These are phyloP conservation scores for Steatornis caripensis DNA, from an alignment of 2,113 vertebrate species.

Conservation along the genomic window DNA sequence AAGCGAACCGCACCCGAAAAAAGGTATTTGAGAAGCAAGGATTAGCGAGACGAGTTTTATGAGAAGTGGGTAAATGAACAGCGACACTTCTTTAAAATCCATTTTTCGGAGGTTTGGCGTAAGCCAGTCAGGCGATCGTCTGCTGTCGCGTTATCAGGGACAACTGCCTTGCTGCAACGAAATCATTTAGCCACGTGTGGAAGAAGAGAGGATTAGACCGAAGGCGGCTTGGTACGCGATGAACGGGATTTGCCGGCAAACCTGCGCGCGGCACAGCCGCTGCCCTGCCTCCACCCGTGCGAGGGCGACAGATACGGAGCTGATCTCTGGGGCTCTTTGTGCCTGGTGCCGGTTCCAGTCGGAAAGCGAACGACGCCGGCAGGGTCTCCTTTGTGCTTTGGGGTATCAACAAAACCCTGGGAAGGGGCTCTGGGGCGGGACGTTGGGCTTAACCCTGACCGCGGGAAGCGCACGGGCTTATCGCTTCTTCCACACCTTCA, in stretches of 20 bases:
- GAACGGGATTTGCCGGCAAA: constrained; percentile 17
- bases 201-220: constrained; percentile 8
- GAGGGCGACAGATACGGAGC: accelerated
- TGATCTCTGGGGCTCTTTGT: background rate
- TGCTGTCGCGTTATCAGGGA: background rate
- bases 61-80: background rate
- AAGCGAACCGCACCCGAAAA: background rate
- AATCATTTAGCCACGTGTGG: background rate
- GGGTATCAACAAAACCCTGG: background rate
- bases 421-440: background rate
- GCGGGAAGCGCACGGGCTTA: background rate
- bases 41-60: background rate
- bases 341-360: background rate
- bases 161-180: background rate
- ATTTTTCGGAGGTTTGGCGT: background rate
- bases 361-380: background rate
- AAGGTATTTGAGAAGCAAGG: background rate
- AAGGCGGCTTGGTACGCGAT: background rate
- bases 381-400: background rate
- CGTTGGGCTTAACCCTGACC: background rate
- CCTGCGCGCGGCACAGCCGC: accelerated
- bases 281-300: background rate
- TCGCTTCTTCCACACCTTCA: background rate
- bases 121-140: background rate
- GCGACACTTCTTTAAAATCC: background rate